A percentile compares a stretch with the other conserved stretches of the same genome.
These are phyloP conservation scores for Neolamprologus caudopunctatus DNA, from an alignment of 2,113 vertebrate genomes.

Conservation along the genomic window DNA sequence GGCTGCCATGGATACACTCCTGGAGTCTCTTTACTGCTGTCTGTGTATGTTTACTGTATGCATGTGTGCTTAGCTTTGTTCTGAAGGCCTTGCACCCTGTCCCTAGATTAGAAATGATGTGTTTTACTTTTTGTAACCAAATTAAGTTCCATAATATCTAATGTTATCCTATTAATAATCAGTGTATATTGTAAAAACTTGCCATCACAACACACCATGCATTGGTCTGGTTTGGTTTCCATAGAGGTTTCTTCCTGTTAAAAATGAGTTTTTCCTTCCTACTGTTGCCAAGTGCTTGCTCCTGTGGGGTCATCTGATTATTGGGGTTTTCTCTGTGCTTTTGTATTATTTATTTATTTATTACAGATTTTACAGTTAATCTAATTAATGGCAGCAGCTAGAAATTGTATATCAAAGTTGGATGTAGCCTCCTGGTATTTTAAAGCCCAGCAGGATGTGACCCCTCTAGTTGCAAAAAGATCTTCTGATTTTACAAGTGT, in stretches of 20 bases:
- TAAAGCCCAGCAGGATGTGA: background rate
- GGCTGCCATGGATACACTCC: conserved; percentile 63
- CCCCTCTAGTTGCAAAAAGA: background rate
- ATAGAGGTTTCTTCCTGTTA: background rate
- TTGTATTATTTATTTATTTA: background rate
- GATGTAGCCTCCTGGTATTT: background rate
- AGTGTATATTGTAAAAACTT: background rate
- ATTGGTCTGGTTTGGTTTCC: background rate
- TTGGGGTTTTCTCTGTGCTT: background rate
- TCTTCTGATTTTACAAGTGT: background rate
- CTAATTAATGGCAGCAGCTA: background rate
- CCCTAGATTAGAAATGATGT: background rate
- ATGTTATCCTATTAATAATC: background rate
- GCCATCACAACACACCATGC: background rate
- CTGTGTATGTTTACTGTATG: conserved; percentile 30
- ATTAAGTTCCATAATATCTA: background rate
- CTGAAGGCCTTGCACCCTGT: background rate
- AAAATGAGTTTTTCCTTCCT: background rate
- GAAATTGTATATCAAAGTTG: background rate
- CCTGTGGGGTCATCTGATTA: background rate
- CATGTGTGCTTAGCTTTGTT: conserved; percentile 34
- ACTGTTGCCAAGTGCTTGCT: background rate
- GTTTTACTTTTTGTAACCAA: background rate
- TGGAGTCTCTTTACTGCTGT: conserved; percentile 31
- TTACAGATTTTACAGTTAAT: background rate